phyloP scores from a whole-genome alignment of 2,113 vertebrate species.

The Thalassarche chlororhynchos region DNA sequence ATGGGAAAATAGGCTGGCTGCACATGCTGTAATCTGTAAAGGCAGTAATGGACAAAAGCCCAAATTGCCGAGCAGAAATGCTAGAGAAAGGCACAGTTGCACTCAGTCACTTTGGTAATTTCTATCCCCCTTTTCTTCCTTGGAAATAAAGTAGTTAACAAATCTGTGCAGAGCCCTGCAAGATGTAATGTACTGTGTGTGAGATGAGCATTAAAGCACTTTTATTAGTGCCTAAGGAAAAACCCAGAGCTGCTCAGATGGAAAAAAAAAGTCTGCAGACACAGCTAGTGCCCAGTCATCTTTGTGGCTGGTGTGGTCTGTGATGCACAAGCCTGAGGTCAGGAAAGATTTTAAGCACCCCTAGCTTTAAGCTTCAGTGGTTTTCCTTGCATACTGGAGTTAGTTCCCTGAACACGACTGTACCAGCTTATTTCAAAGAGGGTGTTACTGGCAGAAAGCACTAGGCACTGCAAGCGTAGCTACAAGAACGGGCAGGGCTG shows the following conservation, averaged over 20 bases:
- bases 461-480: fast-evolving
- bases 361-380: background rate
- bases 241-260: background rate
- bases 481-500: fast-evolving
- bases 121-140: background rate
- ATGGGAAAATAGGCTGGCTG: background rate
- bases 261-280: background rate
- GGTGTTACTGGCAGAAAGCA: background rate
- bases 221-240: background rate
- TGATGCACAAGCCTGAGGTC: background rate
- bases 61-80: fast-evolving
- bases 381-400: background rate
- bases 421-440: background rate
- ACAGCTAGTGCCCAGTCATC: background rate
- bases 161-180: background rate
- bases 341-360: background rate
- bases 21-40: background rate
- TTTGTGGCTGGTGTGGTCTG: background rate
- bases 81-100: background rate
- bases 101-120: background rate
- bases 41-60: background rate
- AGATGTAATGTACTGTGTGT: background rate
- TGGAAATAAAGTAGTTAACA: background rate
- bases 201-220: background rate
- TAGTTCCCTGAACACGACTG: fast-evolving